Conservation (phyloP, 2,113 vertebrate species). For the Rhynchopsitta pachyrhyncha region DNA sequence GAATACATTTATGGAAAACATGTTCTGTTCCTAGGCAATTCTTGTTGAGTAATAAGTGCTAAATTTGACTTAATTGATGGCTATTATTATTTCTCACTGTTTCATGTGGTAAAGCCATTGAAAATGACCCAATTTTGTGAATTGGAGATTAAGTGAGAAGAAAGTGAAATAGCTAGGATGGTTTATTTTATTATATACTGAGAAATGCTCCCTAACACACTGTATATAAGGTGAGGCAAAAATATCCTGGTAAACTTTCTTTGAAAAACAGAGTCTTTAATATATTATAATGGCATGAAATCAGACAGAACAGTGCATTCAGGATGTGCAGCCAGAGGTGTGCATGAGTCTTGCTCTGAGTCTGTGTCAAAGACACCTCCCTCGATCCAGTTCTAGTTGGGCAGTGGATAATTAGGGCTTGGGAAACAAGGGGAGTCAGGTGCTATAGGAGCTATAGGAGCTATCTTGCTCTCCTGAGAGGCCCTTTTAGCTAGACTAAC, state of each 20-base stretch:
- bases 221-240: neutral
- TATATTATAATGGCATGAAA: neutral
- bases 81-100: slow-evolving; percentile 52
- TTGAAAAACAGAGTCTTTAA: neutral
- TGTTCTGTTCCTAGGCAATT: slow-evolving; percentile 62
- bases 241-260: neutral
- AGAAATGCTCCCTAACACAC: slow-evolving; percentile 3
- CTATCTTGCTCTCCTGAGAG: neutral
- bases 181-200: neutral
- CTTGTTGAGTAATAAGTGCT: slow-evolving; percentile 58
- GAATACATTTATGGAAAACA: slow-evolving; percentile 45
- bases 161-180: neutral
- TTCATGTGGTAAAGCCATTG: slow-evolving; percentile 42
- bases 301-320: neutral
- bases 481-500: neutral
- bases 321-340: neutral
- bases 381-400: neutral
- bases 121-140: slow-evolving; percentile 54
- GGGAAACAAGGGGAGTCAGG: neutral
- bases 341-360: neutral
- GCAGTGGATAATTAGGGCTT: neutral
- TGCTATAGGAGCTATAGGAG: neutral
- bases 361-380: neutral
- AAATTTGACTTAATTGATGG: slow-evolving; percentile 59
- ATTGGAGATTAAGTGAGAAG: slow-evolving; percentile 15